Base-by-base conservation (phyloP, 2,113 vertebrate genomes). In the Galbula dea region DNA sequence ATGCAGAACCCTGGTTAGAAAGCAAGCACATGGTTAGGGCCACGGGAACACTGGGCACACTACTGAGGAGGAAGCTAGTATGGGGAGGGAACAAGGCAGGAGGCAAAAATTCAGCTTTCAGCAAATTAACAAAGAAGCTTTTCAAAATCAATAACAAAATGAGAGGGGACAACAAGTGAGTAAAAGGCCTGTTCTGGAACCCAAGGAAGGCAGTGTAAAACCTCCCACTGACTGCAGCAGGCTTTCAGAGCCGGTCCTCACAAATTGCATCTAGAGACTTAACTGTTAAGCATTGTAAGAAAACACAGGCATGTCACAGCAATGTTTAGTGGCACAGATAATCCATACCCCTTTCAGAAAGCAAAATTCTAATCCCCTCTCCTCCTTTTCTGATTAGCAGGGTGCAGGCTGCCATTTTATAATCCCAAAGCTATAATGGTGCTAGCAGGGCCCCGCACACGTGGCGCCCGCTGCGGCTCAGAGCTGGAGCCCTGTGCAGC, bases 31-130 rank as follows among this genome's bases (percentile, higher is more conserved):
- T 3, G 3, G 61, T 7, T 1, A 5, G 75, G 48, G 61, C 61
- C n/a, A 51, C 3, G 11, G 54, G 34, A 69, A 24, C 27, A 3
- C 29, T 1, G 30, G n/a, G 34, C 37, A 37, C 0, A 0, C 23
- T 74, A 26, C 26, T 1, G 5, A 54, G 41, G 41, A 57, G 48
- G 29, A 24, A 30, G 46, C 26, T 66, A n/a, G 21, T 23, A 19
- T 0, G 6, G 51, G 45, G 32, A 41, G 6, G 8, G 36, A 80
- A 29, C 0, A 1, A 77, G 41, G 55, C 54, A 83, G 68, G 46
- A 76, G 34, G 34, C 54, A 49, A 69, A n/a, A 68, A 72, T 7
- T 34, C 74, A 54, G 16, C 30, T 68, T 88, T 67, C 34, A 43
- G 43, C 21, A 46, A 57, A 58, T 76, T 24, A 52, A 54, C 55